Evolutionary conservation across 2,797 vertebrate species (phyloP).

Genomic region (Strix occidentalis): DNA sequence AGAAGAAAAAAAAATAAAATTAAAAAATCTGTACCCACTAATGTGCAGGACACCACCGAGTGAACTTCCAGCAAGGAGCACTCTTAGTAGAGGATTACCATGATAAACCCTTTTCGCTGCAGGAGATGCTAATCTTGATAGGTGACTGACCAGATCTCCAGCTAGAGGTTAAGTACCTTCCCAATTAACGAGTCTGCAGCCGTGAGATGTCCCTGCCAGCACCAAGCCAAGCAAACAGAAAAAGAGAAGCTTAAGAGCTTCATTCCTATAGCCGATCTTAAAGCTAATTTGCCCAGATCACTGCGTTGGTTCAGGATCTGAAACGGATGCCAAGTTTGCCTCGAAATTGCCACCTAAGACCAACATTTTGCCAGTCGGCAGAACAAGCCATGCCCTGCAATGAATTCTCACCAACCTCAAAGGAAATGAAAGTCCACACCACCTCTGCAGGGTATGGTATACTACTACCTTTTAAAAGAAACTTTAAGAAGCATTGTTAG

Average conservation of each 20-base stretch:
- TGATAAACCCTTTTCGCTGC: not conserved
- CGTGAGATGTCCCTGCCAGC: not conserved
- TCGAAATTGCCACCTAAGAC: fast-evolving
- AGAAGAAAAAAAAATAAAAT: no score
- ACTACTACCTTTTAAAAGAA: not conserved
- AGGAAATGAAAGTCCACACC: fast-evolving
- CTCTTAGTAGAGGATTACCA: not conserved
- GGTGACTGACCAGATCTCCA: not conserved
- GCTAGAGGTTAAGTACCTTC: not conserved
- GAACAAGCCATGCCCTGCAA: fast-evolving
- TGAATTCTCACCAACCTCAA: fast-evolving
- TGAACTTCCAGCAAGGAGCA: not conserved
- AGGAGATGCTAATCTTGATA: not conserved
- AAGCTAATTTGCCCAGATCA: not conserved
- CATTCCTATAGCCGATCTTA: not conserved
- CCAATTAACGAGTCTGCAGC: not conserved
- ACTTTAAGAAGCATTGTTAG: not conserved
- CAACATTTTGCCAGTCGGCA: fast-evolving
- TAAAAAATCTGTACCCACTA: not conserved
- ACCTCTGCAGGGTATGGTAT: fast-evolving
- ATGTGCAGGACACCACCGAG: fast-evolving
- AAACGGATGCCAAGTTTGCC: fast-evolving
- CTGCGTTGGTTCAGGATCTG: fast-evolving
- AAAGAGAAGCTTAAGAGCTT: not conserved
- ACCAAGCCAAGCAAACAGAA: not conserved